Evolutionary conservation across 2,888 invertebrate genomes (phyloP).

Genomic region (Sericinus montela): DNA sequence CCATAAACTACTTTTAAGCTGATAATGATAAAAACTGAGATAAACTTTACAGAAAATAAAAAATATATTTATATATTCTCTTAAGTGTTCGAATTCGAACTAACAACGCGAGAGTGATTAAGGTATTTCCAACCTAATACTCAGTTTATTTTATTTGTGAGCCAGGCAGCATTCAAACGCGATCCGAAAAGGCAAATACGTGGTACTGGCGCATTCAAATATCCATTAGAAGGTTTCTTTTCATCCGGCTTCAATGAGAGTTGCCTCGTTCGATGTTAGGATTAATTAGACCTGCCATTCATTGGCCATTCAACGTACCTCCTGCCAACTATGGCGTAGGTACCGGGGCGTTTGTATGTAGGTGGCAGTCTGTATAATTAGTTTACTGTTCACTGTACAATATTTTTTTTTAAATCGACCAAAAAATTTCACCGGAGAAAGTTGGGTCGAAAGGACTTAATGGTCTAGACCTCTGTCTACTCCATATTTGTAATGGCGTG

Average conservation of each 20-base stretch:
- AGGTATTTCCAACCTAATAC: not conserved
- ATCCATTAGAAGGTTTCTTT: conserved; percentile 72
- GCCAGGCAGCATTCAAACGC: conserved; percentile 1
- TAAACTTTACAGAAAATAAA: too few species aligned
- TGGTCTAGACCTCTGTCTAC: too few species aligned
- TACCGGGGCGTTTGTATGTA: conserved; percentile 36
- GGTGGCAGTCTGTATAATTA: conserved; percentile 25
- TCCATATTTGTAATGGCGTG: too few species aligned
- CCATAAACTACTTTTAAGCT: too few species aligned
- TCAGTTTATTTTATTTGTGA: conserved; percentile 2
- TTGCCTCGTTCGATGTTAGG: conserved; percentile 50
- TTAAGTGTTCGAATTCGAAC: too few species aligned
- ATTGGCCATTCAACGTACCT: conserved; percentile 45
- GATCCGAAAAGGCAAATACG: conserved; percentile 27
- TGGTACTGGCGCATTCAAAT: conserved; percentile 59
- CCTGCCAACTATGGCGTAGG: conserved; percentile 11
- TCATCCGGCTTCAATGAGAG: conserved; percentile 57
- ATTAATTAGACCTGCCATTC: conserved; percentile 67
- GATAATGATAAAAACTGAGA: too few species aligned
- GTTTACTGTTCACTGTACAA: too few species aligned
- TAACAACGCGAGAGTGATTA: not conserved
- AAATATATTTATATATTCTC: too few species aligned
- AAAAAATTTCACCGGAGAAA: too few species aligned
- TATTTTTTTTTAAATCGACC: too few species aligned
- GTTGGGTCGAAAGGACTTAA: too few species aligned